Base-by-base conservation (phyloP, 1,140 invertebrate species). In the Drosophila kepulauana region DNA sequence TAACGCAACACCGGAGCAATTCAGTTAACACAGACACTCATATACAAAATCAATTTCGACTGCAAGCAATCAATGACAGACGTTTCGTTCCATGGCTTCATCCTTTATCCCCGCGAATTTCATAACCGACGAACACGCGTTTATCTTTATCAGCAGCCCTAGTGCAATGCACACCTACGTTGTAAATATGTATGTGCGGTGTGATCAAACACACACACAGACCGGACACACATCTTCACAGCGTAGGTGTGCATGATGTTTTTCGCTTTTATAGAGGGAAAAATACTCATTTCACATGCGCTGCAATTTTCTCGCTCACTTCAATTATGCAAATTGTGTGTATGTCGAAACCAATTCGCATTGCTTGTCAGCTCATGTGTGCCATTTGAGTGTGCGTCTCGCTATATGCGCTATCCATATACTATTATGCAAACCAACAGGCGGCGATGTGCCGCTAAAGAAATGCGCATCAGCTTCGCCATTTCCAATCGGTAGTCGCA, bases 301-400 rank as follows among this genome's bases (percentile, higher is more conserved):
- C 84, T 87, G 84, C 84, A 87, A 84, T 87, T 89, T 75, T 84
- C 85, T 78, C 85, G 84, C 85, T 84, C 84, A 81, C 84, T 87
- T 87, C 84, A 87, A 87, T 87, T 87, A 87, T 87, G 84, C 78
- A 87, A 87, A 87, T 87, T 80, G 85, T 89, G 67, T 89, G 85
- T 88, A 84, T 84, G 84, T 87, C 77, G 85, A 80, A 75, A 87
- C 85, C 85, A 78, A 87, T 87, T 84, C 85, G 66, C 80, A 87
- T 61, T 79, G 73, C 77, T 64, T 77, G 77, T 61, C 77, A 76
- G 77, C 58, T 75, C 72, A 64, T 70, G 61, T 75, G 57, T 78
- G 52, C 38, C 16, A 48, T 33, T 48, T 48, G 38, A 38, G 71
- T 63, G 62, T 49, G 38, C 66, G 7, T 25, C 4, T 25, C 20